These are phyloP conservation scores for Myzus persicae DNA, from an alignment of 1,140 invertebrate genomes.

Conservation along the genomic window DNA sequence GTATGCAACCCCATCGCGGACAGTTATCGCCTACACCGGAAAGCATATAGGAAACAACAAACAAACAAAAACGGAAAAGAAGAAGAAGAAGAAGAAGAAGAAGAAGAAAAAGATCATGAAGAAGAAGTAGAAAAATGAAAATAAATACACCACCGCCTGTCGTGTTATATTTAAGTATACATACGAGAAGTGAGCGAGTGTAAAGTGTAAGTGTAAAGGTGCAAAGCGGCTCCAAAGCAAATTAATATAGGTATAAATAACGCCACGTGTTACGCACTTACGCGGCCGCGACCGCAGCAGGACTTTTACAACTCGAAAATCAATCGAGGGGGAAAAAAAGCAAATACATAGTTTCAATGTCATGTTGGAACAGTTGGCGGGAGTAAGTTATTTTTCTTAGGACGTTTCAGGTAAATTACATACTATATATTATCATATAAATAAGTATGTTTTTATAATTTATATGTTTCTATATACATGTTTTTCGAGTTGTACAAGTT, in stretches of 20 bases:
- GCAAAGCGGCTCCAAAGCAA: conserved; percentile 20
- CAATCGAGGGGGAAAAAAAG: neutral
- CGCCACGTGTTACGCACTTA: neutral
- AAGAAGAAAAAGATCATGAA: neutral
- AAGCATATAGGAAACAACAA: conserved; percentile 41
- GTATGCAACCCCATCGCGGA: conserved; percentile 56
- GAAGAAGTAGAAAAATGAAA: neutral
- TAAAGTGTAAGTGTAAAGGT: conserved; percentile 16
- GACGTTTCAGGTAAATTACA: neutral
- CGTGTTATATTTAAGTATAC: neutral
- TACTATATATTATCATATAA: neutral
- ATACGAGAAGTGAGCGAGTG: neutral
- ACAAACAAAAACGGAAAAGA: neutral
- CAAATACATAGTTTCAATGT: no score
- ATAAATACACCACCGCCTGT: neutral
- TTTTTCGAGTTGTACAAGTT: neutral
- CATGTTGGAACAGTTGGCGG: neutral
- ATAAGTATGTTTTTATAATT: no score
- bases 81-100: neutral
- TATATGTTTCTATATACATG: neutral
- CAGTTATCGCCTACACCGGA: conserved; percentile 50
- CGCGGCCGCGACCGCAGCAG: neutral
- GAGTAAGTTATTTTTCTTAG: neutral
- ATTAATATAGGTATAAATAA: neutral
- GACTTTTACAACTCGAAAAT: neutral